phyloP scores from a whole-genome alignment of 2,888 invertebrate species.

The Oxytorus armatus region DNA sequence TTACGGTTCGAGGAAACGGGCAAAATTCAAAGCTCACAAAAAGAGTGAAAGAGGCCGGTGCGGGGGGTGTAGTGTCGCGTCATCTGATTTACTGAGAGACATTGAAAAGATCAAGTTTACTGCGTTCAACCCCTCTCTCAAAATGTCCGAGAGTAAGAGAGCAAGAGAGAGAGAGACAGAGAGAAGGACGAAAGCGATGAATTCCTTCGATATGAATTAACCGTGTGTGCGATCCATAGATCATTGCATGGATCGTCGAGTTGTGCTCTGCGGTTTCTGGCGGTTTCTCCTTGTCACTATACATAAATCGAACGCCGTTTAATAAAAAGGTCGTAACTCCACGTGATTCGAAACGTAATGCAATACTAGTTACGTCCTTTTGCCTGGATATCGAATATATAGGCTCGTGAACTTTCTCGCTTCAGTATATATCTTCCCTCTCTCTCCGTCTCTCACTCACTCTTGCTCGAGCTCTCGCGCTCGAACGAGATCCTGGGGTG shows the following conservation, averaged over 20 bases:
- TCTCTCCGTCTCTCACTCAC: too few relatives aligned
- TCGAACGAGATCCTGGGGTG: constrained; percentile 72
- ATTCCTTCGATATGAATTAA: constrained; percentile 77
- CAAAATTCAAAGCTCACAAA: constrained; percentile 10
- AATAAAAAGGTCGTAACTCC: constrained; percentile 7
- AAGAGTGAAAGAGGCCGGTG: constrained; percentile 1
- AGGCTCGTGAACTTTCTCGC: background rate
- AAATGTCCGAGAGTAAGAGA: background rate
- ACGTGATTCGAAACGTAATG: background rate
- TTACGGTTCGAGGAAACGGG: constrained; percentile 13
- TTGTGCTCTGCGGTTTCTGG: constrained; percentile 55
- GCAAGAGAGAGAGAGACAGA: constrained; percentile 12
- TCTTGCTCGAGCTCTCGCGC: background rate
- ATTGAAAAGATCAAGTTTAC: constrained; percentile 18
- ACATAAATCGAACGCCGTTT: background rate
- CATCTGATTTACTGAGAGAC: constrained; percentile 32
- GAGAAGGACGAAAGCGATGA: constrained; percentile 63
- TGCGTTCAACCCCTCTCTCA: constrained; percentile 13
- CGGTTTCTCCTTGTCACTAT: constrained; percentile 15
- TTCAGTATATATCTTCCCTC: constrained; percentile 6
- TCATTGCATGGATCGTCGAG: constrained; percentile 70
- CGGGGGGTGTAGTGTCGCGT: too few relatives aligned
- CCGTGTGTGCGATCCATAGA: constrained; percentile 75
- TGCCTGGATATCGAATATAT: background rate
- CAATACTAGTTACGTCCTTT: constrained; percentile 4